These are phyloP conservation scores for Corythaeola cristata DNA, from an alignment of 2,113 vertebrate species.

Conservation along the genomic window DNA sequence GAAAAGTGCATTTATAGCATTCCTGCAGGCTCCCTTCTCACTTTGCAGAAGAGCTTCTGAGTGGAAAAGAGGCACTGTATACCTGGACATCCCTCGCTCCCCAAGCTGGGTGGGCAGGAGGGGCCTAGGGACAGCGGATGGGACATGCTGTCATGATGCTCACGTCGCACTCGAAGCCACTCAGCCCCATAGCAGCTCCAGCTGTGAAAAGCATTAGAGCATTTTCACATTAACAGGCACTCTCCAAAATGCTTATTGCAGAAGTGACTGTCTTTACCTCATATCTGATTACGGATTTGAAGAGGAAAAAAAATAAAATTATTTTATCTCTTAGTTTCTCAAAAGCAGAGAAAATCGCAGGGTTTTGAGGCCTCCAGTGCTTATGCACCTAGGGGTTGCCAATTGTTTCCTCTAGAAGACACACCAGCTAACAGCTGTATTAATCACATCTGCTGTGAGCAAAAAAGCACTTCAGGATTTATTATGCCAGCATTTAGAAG, in stretches of 20 bases:
- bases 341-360: accelerated
- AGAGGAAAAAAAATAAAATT: not conserved
- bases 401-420: not conserved
- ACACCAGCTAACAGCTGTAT: not conserved
- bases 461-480: slow-evolving; percentile 6
- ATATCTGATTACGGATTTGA: not conserved
- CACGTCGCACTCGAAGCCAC: not conserved
- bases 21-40: not conserved
- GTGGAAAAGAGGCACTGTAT: not conserved
- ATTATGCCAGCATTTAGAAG: not conserved
- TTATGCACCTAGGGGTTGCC: not conserved
- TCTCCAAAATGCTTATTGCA: not conserved
- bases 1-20: not conserved
- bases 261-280: not conserved
- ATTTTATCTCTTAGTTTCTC: not conserved
- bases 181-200: not conserved
- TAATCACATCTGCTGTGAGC: not conserved
- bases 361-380: not conserved
- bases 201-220: not conserved
- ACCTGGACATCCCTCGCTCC: accelerated
- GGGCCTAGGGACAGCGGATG: not conserved
- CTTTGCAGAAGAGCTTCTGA: not conserved
- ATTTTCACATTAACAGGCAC: not conserved
- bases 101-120: not conserved
- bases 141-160: not conserved